Evolutionary conservation across 2,797 vertebrate genomes (phyloP), one percentile per base, ranked within the genome.

Genomic region (Lepilemur septentrionalis): DNA sequence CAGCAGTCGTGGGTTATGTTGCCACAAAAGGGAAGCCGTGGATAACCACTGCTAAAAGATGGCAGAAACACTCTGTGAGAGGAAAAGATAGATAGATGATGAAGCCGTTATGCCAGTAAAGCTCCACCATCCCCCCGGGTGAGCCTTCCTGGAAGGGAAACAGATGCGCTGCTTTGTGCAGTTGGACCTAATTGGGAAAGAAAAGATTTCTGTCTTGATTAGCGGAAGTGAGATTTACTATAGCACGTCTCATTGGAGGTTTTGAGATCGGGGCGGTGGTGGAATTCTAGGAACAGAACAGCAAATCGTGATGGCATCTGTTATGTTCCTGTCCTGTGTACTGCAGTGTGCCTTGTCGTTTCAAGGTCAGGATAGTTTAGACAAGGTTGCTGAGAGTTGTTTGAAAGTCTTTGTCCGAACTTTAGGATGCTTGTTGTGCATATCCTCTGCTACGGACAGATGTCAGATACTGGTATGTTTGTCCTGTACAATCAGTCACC

Each of bases 1-100:
- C 85, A 88, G 52, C 50, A 82, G 93, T 91, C 0, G 61, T 97
- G 91, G 96, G 93, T 96, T 98, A 97, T 98, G 87, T 88, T 97
- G 97, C 97, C 97, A 95, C 46, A 88, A 89, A 92, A 87, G 38
- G 30, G 87, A 96, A 89, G 67, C 76, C 65, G 6, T 43, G 20
- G 70, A 41, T 89, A 84, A 90, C 65, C 0, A 1, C 86, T 93
- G 92, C 92, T 97, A 96, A 94, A 96, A 94, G 72, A 86, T 94
- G 86, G n/a, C 92, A 94, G 93, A 81, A 61, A 38, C 0, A 0
- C 13, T 81, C 65, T 43, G 13, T 2, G 12, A 85, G 52, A 94
- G 73, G 63, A 93, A 76, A 67, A 94, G 82, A 69, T 72, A 55
- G 72, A 67, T 23, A 55, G 87, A 63, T 28, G 46, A 87, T 30